A percentile compares a stretch with the other conserved stretches of the same genome.
phyloP scores from a whole-genome alignment of 2,113 vertebrate genomes.

The Zosterops japonicus region DNA sequence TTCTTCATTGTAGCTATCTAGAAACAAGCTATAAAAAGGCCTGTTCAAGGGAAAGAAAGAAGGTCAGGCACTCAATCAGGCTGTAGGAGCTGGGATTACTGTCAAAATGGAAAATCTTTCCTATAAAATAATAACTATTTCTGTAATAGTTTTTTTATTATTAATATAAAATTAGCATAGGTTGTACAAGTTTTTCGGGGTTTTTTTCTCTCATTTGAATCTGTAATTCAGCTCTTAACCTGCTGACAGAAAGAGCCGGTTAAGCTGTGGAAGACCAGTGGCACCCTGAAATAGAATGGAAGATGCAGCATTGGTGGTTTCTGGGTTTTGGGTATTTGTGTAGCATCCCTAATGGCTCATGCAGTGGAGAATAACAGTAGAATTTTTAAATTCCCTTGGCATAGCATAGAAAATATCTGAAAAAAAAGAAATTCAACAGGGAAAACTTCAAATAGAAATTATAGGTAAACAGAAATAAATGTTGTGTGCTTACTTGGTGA shows the following conservation, averaged over 20 bases:
- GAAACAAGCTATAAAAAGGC: not conserved
- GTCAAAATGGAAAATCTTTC: not conserved
- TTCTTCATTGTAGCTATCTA: not conserved
- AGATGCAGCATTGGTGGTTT: not conserved
- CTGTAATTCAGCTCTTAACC: not conserved
- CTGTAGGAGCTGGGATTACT: not conserved
- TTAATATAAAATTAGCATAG: not conserved
- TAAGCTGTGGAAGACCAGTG: not conserved
- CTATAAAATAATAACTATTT: not conserved
- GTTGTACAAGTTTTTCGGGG: not conserved
- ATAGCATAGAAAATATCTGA: not conserved
- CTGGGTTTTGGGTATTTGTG: not conserved
- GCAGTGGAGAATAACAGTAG: not conserved
- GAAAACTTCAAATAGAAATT: not conserved
- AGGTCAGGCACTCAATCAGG: not conserved
- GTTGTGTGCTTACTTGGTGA: fast-evolving
- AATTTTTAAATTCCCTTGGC: not conserved
- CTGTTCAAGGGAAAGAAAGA: not conserved
- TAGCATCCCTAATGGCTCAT: not conserved
- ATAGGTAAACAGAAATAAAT: not conserved
- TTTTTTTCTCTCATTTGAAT: not conserved
- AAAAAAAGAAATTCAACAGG: not conserved
- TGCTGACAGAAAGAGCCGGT: not conserved
- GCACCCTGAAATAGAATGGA: not conserved
- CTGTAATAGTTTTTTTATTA: not conserved